Conservation (phyloP, 2,113 vertebrate species). For the Campylomormyrus numenius region DNA sequence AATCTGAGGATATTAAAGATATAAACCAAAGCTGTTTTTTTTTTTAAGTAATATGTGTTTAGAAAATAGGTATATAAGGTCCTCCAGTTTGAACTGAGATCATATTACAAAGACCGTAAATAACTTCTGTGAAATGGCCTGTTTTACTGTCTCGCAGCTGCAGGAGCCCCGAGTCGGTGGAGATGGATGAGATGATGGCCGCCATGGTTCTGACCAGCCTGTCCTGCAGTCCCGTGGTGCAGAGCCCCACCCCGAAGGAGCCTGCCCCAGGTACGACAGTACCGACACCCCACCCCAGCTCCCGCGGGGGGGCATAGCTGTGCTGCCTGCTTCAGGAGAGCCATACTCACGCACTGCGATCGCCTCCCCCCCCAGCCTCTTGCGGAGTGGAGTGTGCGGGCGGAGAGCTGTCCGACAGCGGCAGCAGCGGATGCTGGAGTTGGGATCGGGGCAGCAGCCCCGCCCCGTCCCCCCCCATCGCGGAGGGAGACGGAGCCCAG, state of each 20-base stretch:
- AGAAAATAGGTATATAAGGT: not conserved
- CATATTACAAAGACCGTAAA: not conserved
- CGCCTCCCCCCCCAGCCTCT: constrained; percentile 25
- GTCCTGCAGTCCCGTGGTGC: constrained; percentile 80
- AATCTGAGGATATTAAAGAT: not conserved
- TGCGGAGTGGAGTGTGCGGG: constrained; percentile 30
- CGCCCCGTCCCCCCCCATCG: constrained; percentile 64
- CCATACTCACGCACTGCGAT: not conserved
- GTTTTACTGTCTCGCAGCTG: not conserved
- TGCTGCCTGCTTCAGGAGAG: not conserved
- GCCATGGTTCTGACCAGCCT: constrained; percentile 89
- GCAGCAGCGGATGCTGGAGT: constrained; percentile 84
- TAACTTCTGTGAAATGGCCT: not conserved
- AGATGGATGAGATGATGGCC: constrained; percentile 92
- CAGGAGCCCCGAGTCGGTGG: constrained; percentile 61
- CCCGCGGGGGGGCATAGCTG: not conserved
- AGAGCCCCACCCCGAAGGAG: constrained; percentile 56
- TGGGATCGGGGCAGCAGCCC: constrained; percentile 63
- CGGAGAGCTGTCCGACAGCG: constrained; percentile 65
- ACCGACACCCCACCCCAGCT: no score
- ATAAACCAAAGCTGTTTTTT: not conserved
- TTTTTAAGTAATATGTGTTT: not conserved
- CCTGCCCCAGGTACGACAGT: constrained; percentile 58
- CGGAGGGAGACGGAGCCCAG: constrained; percentile 53
- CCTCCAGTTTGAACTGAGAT: not conserved